Percentiles rank a stretch among this genome's conserved stretches.
phyloP scores from a whole-genome alignment of 2,888 invertebrate genomes.

The Zygothrica quintamaculata region DNA sequence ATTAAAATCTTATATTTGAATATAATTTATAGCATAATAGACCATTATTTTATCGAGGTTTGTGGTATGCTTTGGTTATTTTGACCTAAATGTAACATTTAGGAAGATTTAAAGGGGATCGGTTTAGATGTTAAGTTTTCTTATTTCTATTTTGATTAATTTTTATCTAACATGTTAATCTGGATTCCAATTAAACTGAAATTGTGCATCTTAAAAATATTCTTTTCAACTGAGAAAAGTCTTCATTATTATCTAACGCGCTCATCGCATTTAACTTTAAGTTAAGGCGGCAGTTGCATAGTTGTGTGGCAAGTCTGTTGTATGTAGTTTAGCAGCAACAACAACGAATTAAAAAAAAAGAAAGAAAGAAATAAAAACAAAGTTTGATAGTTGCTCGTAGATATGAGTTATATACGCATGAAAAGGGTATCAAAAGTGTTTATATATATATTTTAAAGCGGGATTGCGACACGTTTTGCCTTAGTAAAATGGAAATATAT shows the following conservation, averaged over 20 bases:
- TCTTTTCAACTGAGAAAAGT: conserved; percentile 39
- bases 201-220: conserved; percentile 51
- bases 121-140: conserved; percentile 19
- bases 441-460: neutral
- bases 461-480: neutral
- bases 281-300: conserved; percentile 42
- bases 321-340: neutral
- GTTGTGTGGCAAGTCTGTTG: conserved; percentile 19
- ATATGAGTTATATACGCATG: no score
- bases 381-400: neutral
- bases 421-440: no score
- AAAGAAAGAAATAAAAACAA: neutral
- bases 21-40: no score
- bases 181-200: conserved; percentile 65
- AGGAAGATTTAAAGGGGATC: neutral
- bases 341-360: neutral
- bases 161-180: conserved; percentile 42
- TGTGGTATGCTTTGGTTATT: no score
- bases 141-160: conserved; percentile 40
- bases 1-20: no score
- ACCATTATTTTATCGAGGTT: no score
- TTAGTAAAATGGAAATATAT: neutral
- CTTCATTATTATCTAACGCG: conserved; percentile 51
- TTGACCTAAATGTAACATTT: no score
- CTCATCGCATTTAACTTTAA: conserved; percentile 56